phyloP scores from a whole-genome alignment of 2,113 vertebrate genomes.

The Strix aluco region DNA sequence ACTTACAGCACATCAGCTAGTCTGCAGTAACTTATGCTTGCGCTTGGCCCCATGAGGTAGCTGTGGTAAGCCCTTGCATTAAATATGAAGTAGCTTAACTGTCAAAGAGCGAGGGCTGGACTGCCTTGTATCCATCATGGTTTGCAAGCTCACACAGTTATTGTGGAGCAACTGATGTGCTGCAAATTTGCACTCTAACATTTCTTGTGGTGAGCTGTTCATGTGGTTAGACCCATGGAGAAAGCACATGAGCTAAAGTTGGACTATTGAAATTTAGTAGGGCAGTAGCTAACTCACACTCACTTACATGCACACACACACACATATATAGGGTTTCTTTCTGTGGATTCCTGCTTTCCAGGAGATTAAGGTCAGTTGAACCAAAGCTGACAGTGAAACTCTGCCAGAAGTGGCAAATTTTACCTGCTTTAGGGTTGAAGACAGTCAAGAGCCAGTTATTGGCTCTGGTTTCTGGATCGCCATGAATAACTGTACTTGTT shows the following conservation, averaged over 20 bases:
- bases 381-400: neutral
- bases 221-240: neutral
- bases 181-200: neutral
- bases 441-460: neutral
- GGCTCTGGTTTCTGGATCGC: neutral
- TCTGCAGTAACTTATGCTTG: neutral
- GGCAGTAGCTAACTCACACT: neutral
- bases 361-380: neutral
- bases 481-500: neutral
- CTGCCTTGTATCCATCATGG: neutral
- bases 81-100: conserved; percentile 5
- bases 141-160: neutral
- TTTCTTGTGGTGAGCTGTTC: neutral
- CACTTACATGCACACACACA: neutral
- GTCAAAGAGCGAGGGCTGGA: neutral
- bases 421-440: neutral
- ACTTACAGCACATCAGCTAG: neutral
- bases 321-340: neutral
- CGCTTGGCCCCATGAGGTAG: neutral
- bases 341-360: neutral
- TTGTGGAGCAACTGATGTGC: neutral
- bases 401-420: neutral
- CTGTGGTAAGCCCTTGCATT: neutral
- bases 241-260: neutral
- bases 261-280: neutral